Conservation (phyloP, 2,888 invertebrate genomes). For the Cynaeus angustus region DNA sequence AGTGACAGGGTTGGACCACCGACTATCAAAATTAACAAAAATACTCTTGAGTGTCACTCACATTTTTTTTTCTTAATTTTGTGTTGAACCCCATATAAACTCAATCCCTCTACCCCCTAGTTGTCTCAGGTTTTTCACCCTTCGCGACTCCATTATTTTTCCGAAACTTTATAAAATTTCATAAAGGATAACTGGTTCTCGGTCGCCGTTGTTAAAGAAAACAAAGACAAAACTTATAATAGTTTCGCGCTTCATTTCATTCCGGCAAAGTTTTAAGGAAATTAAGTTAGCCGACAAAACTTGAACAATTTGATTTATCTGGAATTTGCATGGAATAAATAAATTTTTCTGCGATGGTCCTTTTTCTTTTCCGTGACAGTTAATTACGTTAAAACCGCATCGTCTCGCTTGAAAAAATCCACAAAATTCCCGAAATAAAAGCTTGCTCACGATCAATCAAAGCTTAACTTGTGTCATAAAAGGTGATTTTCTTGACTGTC, state of each 20-base stretch:
- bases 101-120: too few species aligned
- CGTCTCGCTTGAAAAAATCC: neutral
- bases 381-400: slow-evolving; percentile 19
- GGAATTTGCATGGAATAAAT: slow-evolving; percentile 44
- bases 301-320: slow-evolving; percentile 46
- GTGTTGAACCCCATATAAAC: too few species aligned
- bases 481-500: slow-evolving; percentile 3
- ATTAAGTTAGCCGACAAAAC: slow-evolving; percentile 43
- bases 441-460: slow-evolving; percentile 24
- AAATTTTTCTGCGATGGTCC: slow-evolving; percentile 14
- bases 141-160: too few species aligned
- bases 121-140: too few species aligned
- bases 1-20: neutral
- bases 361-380: slow-evolving; percentile 9
- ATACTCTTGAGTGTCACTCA: neutral
- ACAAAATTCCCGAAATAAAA: slow-evolving; percentile 18
- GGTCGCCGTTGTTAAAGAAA: slow-evolving; percentile 22
- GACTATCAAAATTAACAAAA: too few species aligned
- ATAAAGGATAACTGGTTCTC: slow-evolving; percentile 15
- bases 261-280: slow-evolving; percentile 34
- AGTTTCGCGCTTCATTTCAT: slow-evolving; percentile 45
- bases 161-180: slow-evolving; percentile 11
- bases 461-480: neutral
- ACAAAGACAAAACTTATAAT: slow-evolving; percentile 45
- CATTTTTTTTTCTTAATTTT: too few species aligned